These are phyloP conservation scores for Lasiommata megera DNA, from an alignment of 2,888 invertebrate species.

Conservation along the genomic window DNA sequence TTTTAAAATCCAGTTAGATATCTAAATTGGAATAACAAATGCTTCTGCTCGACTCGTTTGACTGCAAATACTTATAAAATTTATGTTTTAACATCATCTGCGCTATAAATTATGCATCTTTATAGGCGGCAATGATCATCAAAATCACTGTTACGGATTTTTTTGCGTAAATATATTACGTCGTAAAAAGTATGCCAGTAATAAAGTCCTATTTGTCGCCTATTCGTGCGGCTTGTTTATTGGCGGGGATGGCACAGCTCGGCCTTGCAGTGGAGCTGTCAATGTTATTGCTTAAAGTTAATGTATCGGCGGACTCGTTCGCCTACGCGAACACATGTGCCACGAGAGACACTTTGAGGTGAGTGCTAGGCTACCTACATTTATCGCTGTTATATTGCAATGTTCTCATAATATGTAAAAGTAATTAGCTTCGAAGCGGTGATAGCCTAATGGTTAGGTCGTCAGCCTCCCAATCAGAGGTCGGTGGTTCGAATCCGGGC, in stretches of 20 bases:
- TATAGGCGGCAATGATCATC: conserved; percentile 13
- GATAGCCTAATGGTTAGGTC: too few species aligned
- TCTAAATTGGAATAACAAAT: not conserved
- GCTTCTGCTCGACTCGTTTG: too few species aligned
- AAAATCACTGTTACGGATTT: conserved; percentile 14
- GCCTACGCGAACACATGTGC: conserved; percentile 63
- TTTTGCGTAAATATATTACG: conserved; percentile 16
- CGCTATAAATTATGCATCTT: conserved; percentile 7
- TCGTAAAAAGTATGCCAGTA: conserved; percentile 15
- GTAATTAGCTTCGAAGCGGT: too few species aligned
- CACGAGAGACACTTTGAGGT: conserved; percentile 30
- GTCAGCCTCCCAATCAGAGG: too few species aligned
- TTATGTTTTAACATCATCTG: not conserved
- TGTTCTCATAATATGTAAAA: not conserved
- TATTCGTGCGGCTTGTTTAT: conserved; percentile 21
- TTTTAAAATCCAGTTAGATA: not conserved
- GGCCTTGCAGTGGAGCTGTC: conserved; percentile 34
- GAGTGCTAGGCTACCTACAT: conserved; percentile 13
- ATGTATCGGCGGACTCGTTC: conserved; percentile 54
- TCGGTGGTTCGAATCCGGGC: too few species aligned
- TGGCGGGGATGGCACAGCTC: conserved; percentile 24
- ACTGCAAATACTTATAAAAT: not conserved
- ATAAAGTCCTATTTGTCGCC: conserved; percentile 17
- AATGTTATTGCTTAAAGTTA: conserved; percentile 33
- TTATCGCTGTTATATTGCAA: not conserved